Base-by-base conservation (phyloP, 2,113 vertebrate species). In the Coptodon rendalli region DNA sequence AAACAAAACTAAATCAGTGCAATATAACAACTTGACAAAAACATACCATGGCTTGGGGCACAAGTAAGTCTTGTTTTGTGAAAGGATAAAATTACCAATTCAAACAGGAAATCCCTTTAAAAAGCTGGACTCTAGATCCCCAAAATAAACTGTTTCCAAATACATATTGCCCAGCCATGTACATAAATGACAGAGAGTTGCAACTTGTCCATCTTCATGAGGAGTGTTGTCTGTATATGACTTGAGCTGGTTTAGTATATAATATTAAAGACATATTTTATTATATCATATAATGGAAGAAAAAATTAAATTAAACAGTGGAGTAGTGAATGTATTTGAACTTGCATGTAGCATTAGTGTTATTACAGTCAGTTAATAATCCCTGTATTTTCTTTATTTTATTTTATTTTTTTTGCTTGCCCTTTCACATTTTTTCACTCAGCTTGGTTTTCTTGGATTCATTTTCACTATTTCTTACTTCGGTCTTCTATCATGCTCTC, bases 401-500 rank as follows among this genome's bases (percentile, higher is more conserved):
- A 0, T 38, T 38, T 12, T 36, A 3, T 36, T 36, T 9, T 9
- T 36, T 0, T 40, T 71, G 36, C 66, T 14, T 71, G 38, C 66
- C 7, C 61, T 38, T 66, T 66, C 14, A n/a, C 81, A 34, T 68
- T n/a, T 45, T 76, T 22, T 52, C 61, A 86, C 38, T 91, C 22
- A 59, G 22, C 81, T 83, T 87, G 53, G 50, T 71, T 66, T 80
- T 89, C 53, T 82, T 82, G 31, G 36, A 84, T 84, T 89, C 59
- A 78, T 86, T 92, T 85, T 87, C 87, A 48, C 86, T 83, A 53
- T 54, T 82, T 76, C 56, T 82, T 43, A 85, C 87, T 17, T 83
- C 54, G 31, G 27, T 85, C 83, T 59, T 91, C 79, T 57, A 61
- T 93, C 90, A 87, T 86, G 78, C 90, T 88, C 87, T 81, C 78